Evolutionary conservation across 2,888 invertebrate species (phyloP).

Genomic region (Tiliacea aurago): DNA sequence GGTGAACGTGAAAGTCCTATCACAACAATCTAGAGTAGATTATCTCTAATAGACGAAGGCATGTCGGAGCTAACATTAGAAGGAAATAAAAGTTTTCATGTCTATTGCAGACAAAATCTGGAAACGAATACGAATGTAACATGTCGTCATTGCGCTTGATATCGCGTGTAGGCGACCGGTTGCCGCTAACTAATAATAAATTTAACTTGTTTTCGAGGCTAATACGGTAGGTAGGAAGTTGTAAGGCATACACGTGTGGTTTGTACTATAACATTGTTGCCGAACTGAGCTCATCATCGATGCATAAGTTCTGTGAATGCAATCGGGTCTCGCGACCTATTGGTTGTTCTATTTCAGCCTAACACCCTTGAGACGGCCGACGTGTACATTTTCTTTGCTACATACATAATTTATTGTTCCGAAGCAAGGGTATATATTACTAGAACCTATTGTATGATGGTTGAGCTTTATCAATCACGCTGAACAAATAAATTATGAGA

Average conservation of each 20-base stretch:
- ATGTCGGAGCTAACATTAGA: neutral
- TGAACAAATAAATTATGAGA: constrained; percentile 61
- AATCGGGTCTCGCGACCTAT: constrained; percentile 68
- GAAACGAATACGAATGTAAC: constrained; percentile 33
- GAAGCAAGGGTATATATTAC: constrained; percentile 37
- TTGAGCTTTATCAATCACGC: constrained; percentile 53
- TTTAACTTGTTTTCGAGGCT: constrained; percentile 50
- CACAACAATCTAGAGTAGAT: no score
- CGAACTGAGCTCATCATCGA: constrained; percentile 68
- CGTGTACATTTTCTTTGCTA: constrained; percentile 50
- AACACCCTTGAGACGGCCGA: constrained; percentile 64
- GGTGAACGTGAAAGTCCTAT: no score
- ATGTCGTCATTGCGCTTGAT: constrained; percentile 22
- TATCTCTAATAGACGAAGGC: no score
- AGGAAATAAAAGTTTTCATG: neutral
- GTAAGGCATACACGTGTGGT: constrained; percentile 23
- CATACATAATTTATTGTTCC: constrained; percentile 65
- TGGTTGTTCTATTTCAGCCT: constrained; percentile 74
- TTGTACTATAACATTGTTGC: constrained; percentile 49
- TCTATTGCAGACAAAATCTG: constrained; percentile 11
- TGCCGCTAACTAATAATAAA: constrained; percentile 54
- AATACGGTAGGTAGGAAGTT: constrained; percentile 20
- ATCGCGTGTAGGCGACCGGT: constrained; percentile 46
- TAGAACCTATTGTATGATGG: constrained; percentile 54
- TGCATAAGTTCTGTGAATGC: constrained; percentile 78